Base-by-base conservation (phyloP, 2,888 invertebrate species). In the Apocheima hispidaria region DNA sequence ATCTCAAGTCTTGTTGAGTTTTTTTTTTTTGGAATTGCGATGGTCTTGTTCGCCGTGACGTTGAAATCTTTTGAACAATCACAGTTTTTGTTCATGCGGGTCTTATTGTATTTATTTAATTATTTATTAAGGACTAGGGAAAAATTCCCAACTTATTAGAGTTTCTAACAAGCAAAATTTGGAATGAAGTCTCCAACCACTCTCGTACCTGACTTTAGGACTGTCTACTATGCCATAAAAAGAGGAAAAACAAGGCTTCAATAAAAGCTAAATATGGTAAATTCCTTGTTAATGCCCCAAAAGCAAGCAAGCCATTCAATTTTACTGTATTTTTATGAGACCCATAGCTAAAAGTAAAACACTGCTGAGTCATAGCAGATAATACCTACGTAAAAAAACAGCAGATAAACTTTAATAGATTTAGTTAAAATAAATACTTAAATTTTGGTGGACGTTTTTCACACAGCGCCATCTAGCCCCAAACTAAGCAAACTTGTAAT, bases 1-100 rank as follows among this genome's bases (percentile, higher is more conserved):
- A 64, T 55, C 65, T 65, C 44, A 51, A 68, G 68, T 68, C 65
- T 68, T 68, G 66, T 65, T 52, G 48, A 60, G 48, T 60, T 63
- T 53, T 59, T 57, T 60, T 55, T 44, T 48, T 21, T 30, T 21
- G 6, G 2, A 44, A 26, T 26, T 16, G 2, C 40, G 35, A 51
- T 55, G 33, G 26, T 16, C 33, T 43, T 48, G 61, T 52, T 52
- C 46, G 54, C 26, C 36, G n/a, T 59, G 40, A 43, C 40, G 48
- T 40, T 38, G 55, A 46, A 12, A 49, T 30, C 54, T 56, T 61
- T 56, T 56, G 61, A 61, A 52, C 60, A 60, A 60, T 60, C 60
- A 54, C 41, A 21, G 16, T 54, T 60, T 46, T 50, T 41, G 26
- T 40, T 51, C 14, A 4, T 0, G 21, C 38, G 6, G 38, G n/a